phyloP scores from a whole-genome alignment of 2,888 invertebrate genomes.

The Thymelicus sylvestris region DNA sequence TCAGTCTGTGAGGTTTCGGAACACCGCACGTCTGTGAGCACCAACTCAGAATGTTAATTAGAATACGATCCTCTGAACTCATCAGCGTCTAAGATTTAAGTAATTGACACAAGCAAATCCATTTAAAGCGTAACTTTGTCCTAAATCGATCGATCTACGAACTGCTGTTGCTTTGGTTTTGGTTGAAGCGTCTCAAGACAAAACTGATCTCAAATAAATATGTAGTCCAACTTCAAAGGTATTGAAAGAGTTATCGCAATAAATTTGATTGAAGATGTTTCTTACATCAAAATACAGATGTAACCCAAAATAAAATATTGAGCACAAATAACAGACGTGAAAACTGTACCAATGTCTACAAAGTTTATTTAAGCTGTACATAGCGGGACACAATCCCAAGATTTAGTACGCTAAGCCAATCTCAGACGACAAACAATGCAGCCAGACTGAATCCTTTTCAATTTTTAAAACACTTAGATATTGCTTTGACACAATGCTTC shows the following conservation, averaged over 20 bases:
- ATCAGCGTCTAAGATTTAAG: constrained; percentile 31
- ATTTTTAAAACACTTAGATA: constrained; percentile 64
- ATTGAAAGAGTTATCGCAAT: no score
- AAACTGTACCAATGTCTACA: constrained; percentile 28
- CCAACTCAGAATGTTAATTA: constrained; percentile 33
- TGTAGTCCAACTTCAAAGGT: no score
- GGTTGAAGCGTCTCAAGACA: no score
- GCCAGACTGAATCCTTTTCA: constrained; percentile 69
- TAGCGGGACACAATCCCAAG: constrained; percentile 44
- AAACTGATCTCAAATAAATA: no score
- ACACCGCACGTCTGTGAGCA: not conserved
- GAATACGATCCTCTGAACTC: constrained; percentile 23
- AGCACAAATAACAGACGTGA: not conserved
- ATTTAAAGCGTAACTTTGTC: constrained; percentile 6
- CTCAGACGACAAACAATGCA: constrained; percentile 66
- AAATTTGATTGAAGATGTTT: no score
- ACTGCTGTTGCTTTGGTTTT: not conserved
- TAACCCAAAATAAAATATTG: not conserved
- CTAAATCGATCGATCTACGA: not conserved
- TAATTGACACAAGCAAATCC: constrained; percentile 22
- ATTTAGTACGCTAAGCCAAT: constrained; percentile 65
- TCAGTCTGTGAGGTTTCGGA: constrained; percentile 10
- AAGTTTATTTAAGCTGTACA: constrained; percentile 47
- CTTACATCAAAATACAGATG: no score
- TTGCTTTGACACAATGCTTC: constrained; percentile 42